Evolutionary conservation across 2,888 invertebrate genomes (phyloP), one percentile per base, ranked within the genome.

Genomic region (Ashinkailepas kermadecensis): DNA sequence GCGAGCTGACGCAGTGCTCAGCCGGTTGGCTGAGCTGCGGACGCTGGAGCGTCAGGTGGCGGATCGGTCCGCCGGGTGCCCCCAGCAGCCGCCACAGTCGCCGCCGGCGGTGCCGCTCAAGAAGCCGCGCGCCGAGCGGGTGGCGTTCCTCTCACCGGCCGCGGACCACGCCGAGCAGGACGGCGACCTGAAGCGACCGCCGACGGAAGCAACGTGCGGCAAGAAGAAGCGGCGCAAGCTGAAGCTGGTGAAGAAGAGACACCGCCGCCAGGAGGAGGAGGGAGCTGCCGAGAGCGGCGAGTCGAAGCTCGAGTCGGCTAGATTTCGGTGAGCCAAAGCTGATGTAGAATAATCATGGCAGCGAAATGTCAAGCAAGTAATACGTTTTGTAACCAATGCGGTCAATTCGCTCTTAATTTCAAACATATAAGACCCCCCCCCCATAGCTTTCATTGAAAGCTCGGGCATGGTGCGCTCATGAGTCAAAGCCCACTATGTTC

Each of bases 171-270:
- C 13, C 15, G 18, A 21, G 1, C 21, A 9, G 15, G 74, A 56
- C 21, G 8, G 0, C 7, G 74, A 8, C 15, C 11, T 10, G 6
- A 11, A 0, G 1, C 18, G 54, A 3, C 7, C 54, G 74, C 18
- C 56, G 21, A 12, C 74, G 56, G 1, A 0, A 18, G 7, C 54
- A 0, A 9, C 74, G 3, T 18, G 74, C 56, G 74, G 74, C 0
- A 74, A 74, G 21, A 74, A 74, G 54, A 74, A 56, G 11, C 74
- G 74, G 54, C 54, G 74, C 8, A 74, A 74, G 74, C 18, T 74
- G 74, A 74, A 74, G 21, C 56, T 54, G 54, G 54, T 54, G 18
- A 74, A 74, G 10, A 15, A 21, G 74, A 54, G 21, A 21, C 54
- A 15, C 10, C 15, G 21, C 9, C 54, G 56, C 21, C 12, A 74